phyloP scores from a whole-genome alignment of 2,113 vertebrate genomes.

The Perca flavescens region DNA sequence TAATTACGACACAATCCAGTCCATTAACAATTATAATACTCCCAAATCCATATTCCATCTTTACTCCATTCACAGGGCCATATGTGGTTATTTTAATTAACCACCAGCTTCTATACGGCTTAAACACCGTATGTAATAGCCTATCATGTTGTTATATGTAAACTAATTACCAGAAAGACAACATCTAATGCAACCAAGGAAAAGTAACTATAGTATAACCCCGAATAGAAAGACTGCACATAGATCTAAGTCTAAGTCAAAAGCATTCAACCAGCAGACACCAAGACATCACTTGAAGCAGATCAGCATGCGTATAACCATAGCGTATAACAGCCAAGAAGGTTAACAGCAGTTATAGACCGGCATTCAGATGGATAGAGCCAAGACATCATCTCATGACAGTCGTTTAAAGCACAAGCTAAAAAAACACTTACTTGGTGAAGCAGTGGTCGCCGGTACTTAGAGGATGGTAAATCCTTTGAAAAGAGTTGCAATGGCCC shows the following conservation, averaged over 20 bases:
- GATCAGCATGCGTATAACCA: background rate
- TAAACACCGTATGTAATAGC: slow-evolving; percentile 19
- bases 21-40: background rate
- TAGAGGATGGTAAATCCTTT: background rate
- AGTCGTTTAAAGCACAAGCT: background rate
- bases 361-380: background rate
- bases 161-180: too few relatives aligned
- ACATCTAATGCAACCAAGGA: too few relatives aligned
- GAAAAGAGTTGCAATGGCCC: background rate
- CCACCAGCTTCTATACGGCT: slow-evolving; percentile 5
- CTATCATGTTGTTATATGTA: background rate
- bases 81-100: slow-evolving; percentile 40
- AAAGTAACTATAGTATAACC: background rate
- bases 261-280: background rate
- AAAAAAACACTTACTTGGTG: slow-evolving; percentile 10
- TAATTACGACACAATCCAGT: background rate
- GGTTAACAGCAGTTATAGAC: background rate
- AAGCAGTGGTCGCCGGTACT: background rate
- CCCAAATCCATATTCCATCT: background rate
- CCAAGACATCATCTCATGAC: background rate
- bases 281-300: background rate
- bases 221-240: background rate
- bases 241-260: background rate
- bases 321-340: background rate
- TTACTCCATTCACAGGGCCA: background rate